Percentiles rank a stretch among this genome's conserved stretches.
Conservation (phyloP, 1,140 invertebrate genomes). For the Temnothorax longispinosus region DNA sequence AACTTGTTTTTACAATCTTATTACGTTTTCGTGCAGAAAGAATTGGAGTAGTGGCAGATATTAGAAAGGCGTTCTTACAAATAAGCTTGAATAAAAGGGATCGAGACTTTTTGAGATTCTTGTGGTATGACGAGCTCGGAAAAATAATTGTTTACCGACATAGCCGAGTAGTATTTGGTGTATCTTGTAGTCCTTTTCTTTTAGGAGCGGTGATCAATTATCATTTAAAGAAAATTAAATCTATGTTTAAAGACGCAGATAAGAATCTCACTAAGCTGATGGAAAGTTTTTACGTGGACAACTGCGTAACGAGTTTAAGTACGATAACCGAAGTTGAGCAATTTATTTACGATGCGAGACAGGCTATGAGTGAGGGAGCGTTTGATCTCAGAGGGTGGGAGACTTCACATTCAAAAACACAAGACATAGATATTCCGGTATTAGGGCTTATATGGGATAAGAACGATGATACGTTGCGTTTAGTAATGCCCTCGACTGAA, state of each 20-base stretch:
- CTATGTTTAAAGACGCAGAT: background rate
- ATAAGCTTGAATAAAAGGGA: background rate
- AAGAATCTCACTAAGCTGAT: background rate
- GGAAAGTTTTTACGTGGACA: conserved; percentile 48
- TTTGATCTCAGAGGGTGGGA: conserved; percentile 78
- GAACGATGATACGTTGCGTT: background rate
- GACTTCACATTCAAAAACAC: background rate
- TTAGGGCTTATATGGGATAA: background rate
- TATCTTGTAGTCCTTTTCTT: background rate
- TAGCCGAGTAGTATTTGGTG: background rate
- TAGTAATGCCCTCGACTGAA: background rate
- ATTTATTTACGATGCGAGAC: conserved; percentile 58
- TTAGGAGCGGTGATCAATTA: background rate
- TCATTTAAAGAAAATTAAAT: background rate
- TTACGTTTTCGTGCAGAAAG: background rate
- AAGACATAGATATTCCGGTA: background rate
- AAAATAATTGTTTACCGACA: background rate
- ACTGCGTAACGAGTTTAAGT: background rate
- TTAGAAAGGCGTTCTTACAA: background rate
- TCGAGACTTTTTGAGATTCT: background rate
- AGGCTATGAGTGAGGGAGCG: conserved; percentile 62
- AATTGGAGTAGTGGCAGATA: background rate
- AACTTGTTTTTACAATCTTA: background rate
- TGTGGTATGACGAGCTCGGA: background rate
- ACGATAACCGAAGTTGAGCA: conserved; percentile 36